These are phyloP conservation scores for Synergus umbraculus DNA, from an alignment of 2,888 invertebrate species.

Conservation along the genomic window DNA sequence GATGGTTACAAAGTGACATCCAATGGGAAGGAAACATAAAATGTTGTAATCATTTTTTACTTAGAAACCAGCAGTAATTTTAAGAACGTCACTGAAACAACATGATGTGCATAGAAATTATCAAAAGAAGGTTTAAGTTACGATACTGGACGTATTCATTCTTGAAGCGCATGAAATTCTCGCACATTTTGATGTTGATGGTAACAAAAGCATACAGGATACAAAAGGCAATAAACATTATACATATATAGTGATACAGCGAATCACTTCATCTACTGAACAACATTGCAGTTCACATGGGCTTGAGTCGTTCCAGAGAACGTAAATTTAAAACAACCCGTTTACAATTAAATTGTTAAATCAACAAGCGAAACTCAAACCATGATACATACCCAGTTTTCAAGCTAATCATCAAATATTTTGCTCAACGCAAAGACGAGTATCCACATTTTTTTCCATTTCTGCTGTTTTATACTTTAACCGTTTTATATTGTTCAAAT, in stretches of 20 bases:
- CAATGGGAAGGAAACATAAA: neutral
- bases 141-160: neutral
- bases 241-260: constrained; percentile 14
- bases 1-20: neutral
- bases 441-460: neutral
- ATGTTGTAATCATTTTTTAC: neutral
- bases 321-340: neutral
- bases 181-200: constrained; percentile 35
- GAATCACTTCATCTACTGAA: constrained; percentile 13
- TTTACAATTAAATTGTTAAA: constrained; percentile 11
- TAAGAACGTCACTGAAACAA: neutral
- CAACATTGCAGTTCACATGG: neutral
- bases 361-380: constrained; percentile 5
- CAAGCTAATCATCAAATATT: neutral
- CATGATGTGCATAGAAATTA: neutral
- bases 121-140: neutral
- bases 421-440: neutral
- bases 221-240: constrained; percentile 18
- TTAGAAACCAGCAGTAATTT: neutral
- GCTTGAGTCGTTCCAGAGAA: neutral
- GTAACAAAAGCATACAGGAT: constrained; percentile 32
- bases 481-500: neutral
- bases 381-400: neutral
- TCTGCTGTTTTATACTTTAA: neutral
- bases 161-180: constrained; percentile 35